A percentile compares a stretch with the other conserved stretches of the same genome.
Evolutionary conservation across 2,113 vertebrate species (phyloP).

Genomic region (Xiphorhynchus elegans): DNA sequence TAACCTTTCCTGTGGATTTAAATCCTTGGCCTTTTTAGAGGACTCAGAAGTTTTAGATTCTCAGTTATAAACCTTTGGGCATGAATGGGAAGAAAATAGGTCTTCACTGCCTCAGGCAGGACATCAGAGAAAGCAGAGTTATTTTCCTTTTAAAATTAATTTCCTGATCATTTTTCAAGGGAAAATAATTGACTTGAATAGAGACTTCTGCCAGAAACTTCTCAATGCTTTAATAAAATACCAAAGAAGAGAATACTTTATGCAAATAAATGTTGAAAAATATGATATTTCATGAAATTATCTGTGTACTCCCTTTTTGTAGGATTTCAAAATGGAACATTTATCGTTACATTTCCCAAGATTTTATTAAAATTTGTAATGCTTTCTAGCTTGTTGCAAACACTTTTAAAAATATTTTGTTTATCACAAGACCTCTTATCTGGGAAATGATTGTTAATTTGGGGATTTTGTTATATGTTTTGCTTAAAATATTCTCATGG

Average conservation of each 20-base stretch:
- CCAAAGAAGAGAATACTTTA: background rate
- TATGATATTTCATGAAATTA: background rate
- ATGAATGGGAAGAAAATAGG: background rate
- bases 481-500: background rate
- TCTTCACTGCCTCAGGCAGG: background rate
- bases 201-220: background rate
- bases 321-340: background rate
- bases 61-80: background rate
- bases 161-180: background rate
- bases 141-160: background rate
- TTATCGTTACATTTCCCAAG: background rate
- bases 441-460: background rate
- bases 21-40: background rate
- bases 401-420: background rate
- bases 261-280: background rate
- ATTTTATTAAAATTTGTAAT: background rate
- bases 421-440: background rate
- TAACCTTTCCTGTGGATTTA: background rate
- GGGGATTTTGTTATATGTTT: background rate
- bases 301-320: background rate
- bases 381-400: background rate
- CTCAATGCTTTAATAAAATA: background rate
- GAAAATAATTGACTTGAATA: background rate
- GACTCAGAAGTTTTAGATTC: background rate
- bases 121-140: background rate